Percentiles rank a stretch among this genome's conserved stretches.
phyloP scores from a whole-genome alignment of 30 jellyfish, hydroid and myxozoan species.

The Mastigias papua region DNA sequence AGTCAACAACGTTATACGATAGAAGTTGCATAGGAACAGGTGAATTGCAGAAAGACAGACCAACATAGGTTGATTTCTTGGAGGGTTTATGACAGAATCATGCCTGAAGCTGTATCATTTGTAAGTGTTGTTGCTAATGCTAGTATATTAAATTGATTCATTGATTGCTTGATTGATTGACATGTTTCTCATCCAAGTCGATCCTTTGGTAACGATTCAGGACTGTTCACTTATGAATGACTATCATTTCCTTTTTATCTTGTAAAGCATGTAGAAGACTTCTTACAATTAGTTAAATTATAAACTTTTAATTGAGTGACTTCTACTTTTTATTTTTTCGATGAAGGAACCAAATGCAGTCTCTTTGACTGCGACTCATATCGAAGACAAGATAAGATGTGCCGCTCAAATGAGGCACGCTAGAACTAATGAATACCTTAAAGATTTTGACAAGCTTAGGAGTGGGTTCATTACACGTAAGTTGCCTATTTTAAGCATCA shows the following conservation, averaged over 20 bases:
- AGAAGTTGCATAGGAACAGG: background rate
- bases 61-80: too few species aligned
- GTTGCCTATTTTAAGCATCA: conserved; percentile 3
- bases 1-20: background rate
- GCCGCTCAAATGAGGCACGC: conserved; percentile 79
- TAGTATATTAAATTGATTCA: background rate
- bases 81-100: background rate
- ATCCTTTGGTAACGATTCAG: too few species aligned
- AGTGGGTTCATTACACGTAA: conserved; percentile 94
- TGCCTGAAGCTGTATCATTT: background rate
- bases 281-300: too few species aligned
- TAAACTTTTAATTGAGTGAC: too few species aligned
- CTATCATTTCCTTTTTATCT: too few species aligned
- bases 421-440: conserved; percentile 87
- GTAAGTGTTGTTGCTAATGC: background rate
- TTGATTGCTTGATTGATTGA: background rate
- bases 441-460: conserved; percentile 96
- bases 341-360: background rate
- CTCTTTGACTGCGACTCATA: conserved; percentile 33
- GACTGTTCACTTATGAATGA: too few species aligned
- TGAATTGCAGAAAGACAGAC: background rate
- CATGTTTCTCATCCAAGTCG: too few species aligned
- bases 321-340: background rate
- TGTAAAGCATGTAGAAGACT: too few species aligned
- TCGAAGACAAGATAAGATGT: conserved; percentile 85